phyloP scores from a whole-genome alignment of 53 echinoderm and acorn worm genomes.

The Holothuria leucospilota region DNA sequence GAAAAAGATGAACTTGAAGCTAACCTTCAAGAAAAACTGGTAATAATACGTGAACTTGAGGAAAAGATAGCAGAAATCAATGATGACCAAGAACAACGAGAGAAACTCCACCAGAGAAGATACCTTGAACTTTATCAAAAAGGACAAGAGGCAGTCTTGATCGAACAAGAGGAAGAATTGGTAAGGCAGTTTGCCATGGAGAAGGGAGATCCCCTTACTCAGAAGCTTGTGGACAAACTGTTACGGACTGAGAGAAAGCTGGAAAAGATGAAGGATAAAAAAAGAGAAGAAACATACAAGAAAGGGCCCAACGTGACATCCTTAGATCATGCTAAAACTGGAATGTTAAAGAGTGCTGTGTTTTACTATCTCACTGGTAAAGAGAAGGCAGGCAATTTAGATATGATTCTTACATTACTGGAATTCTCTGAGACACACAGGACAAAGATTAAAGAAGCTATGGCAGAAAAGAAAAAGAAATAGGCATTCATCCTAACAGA shows the following conservation, averaged over 20 bases:
- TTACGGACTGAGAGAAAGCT: slow-evolving; percentile 42
- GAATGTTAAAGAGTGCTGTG: slow-evolving; percentile 34
- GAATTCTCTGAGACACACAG: slow-evolving; percentile 46
- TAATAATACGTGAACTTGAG: slow-evolving; percentile 32
- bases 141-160: slow-evolving; percentile 31
- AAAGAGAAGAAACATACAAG: slow-evolving; percentile 37
- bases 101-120: slow-evolving; percentile 19
- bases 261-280: slow-evolving; percentile 40
- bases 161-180: slow-evolving; percentile 49
- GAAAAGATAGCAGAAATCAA: slow-evolving; percentile 15
- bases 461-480: slow-evolving; percentile 41
- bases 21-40: slow-evolving; percentile 9
- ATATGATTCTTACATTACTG: slow-evolving; percentile 37
- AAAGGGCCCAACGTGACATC: slow-evolving; percentile 35
- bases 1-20: slow-evolving; percentile 8
- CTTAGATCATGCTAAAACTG: slow-evolving; percentile 27
- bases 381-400: slow-evolving; percentile 36
- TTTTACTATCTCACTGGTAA: slow-evolving; percentile 44
- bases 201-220: slow-evolving; percentile 27
- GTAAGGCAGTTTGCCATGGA: slow-evolving; percentile 45
- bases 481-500: not conserved
- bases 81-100: slow-evolving; percentile 16
- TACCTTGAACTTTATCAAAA: slow-evolving; percentile 52
- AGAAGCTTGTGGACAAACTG: slow-evolving; percentile 44
- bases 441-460: not conserved